These are phyloP conservation scores for Bostrychus sinensis DNA, from an alignment of 2,113 vertebrate species.

Conservation along the genomic window DNA sequence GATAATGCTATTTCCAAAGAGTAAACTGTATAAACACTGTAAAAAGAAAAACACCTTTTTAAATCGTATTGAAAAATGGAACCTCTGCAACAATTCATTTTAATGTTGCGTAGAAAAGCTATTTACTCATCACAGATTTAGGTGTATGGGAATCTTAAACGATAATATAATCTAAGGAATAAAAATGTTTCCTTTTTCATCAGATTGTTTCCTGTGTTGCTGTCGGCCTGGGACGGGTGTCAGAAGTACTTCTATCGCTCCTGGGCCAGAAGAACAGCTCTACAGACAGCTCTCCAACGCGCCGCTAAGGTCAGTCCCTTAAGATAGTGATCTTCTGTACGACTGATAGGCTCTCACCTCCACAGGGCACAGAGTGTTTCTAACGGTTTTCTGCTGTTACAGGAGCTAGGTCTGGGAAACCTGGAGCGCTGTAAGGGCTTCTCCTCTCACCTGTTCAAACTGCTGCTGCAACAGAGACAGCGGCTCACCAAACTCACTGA, in stretches of 20 bases:
- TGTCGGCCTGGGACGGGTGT: slow-evolving; percentile 89
- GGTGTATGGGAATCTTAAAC: no score
- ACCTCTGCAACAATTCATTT: no score
- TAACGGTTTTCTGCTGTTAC: slow-evolving; percentile 1
- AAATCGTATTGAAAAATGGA: no score
- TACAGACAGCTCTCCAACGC: slow-evolving; percentile 81
- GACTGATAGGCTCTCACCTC: neutral
- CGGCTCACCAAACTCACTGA: slow-evolving; percentile 85
- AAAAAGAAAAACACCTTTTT: no score
- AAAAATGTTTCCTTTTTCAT: slow-evolving; percentile 3
- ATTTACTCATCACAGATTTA: no score
- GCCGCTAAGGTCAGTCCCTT: slow-evolving; percentile 85
- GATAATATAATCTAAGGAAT: neutral
- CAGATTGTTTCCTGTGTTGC: slow-evolving; percentile 88
- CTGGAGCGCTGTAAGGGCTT: slow-evolving; percentile 92
- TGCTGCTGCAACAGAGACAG: slow-evolving; percentile 85
- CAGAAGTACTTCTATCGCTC: slow-evolving; percentile 95
- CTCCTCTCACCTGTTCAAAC: slow-evolving; percentile 90
- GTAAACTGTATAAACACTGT: no score
- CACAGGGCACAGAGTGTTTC: neutral
- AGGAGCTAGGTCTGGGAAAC: slow-evolving; percentile 89
- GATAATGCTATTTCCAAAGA: no score
- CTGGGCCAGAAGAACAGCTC: slow-evolving; percentile 84
- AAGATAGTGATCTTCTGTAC: neutral
- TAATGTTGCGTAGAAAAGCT: no score